Percentiles rank a stretch among this genome's conserved stretches.
phyloP scores from a whole-genome alignment of 2,888 invertebrate species.

The Odontocerum albicorne region DNA sequence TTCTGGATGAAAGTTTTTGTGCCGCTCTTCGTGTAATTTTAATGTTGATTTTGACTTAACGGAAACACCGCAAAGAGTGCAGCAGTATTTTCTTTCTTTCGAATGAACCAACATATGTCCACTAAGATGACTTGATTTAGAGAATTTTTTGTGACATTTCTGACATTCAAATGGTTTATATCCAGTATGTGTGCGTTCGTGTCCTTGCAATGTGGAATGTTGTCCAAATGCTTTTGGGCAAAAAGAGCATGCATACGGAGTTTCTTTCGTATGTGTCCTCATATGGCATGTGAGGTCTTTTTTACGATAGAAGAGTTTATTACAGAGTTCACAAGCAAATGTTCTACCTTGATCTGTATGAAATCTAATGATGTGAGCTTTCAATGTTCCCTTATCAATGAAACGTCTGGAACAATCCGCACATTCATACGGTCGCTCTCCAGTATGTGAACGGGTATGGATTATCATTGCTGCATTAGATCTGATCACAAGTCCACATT shows the following conservation, averaged over 20 bases:
- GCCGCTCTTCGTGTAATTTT: conserved; percentile 43
- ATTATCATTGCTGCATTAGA: conserved; percentile 17
- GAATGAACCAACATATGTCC: conserved; percentile 50
- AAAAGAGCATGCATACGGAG: conserved; percentile 42
- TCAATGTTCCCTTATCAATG: conserved; percentile 17
- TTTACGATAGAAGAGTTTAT: conserved; percentile 15
- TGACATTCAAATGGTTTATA: conserved; percentile 50
- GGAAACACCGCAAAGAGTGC: conserved; percentile 17
- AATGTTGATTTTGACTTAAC: conserved; percentile 23
- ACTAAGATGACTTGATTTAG: conserved; percentile 45
- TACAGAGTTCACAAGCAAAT: conserved; percentile 22
- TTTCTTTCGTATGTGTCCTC: conserved; percentile 24
- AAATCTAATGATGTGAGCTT: conserved; percentile 18
- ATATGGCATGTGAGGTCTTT: conserved; percentile 20
- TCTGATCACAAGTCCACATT: conserved; percentile 14
- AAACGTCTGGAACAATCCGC: conserved; percentile 14
- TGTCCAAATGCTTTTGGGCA: conserved; percentile 41
- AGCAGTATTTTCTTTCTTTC: conserved; percentile 41
- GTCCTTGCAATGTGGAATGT: conserved; percentile 49
- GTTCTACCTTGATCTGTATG: conserved; percentile 6
- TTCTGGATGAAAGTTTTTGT: conserved; percentile 48
- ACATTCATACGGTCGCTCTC: conserved; percentile 25
- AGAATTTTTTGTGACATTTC: conserved; percentile 48
- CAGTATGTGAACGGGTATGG: conserved; percentile 24
- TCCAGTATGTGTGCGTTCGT: conserved; percentile 47